phyloP scores from a whole-genome alignment of 2,113 vertebrate genomes.

The Xiphias gladius region DNA sequence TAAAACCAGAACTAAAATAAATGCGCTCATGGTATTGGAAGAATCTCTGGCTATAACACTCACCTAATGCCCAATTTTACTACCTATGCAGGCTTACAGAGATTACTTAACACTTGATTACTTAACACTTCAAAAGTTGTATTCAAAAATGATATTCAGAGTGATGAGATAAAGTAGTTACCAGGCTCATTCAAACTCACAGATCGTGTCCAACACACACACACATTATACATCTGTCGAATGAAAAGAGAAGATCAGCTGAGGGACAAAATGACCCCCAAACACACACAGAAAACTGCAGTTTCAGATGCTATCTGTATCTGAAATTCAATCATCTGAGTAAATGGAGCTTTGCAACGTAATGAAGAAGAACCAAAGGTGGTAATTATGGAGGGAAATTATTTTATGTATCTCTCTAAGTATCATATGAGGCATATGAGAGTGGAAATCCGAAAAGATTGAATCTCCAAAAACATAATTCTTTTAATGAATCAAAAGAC shows the following conservation, averaged over 20 bases:
- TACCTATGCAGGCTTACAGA: background rate
- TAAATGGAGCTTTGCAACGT: constrained; percentile 58
- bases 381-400: constrained; percentile 61
- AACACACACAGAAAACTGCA: constrained; percentile 45
- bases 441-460: constrained; percentile 38
- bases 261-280: background rate
- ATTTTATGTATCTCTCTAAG: constrained; percentile 52
- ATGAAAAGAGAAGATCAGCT: constrained; percentile 3
- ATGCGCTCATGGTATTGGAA: too few relatives aligned
- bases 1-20: background rate
- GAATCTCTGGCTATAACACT: background rate
- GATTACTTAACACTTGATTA: background rate
- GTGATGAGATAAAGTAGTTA: background rate
- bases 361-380: constrained; percentile 61
- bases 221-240: background rate
- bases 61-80: background rate
- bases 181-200: background rate
- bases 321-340: constrained; percentile 66
- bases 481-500: constrained; percentile 15
- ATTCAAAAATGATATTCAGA: background rate
- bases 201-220: background rate
- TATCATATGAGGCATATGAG: constrained; percentile 50
- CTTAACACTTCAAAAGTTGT: background rate
- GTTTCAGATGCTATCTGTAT: constrained; percentile 33
- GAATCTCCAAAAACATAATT: constrained; percentile 34